Conservation (phyloP, 2,888 invertebrate species). For the Cabera pusaria region DNA sequence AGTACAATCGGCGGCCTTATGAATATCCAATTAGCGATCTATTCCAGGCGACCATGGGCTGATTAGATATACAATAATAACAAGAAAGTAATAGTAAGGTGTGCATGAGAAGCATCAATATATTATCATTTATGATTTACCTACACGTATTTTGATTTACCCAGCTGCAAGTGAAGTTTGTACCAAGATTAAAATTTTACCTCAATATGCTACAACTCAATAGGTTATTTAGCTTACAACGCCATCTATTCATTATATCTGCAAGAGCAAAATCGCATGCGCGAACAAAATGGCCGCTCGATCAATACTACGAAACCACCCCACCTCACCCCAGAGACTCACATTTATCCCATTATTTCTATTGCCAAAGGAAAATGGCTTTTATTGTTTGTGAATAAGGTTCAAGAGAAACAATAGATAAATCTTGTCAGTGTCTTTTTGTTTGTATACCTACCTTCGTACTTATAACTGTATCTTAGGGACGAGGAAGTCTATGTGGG, state of each 20-base stretch:
- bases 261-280: slow-evolving; percentile 59
- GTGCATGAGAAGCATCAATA: no score
- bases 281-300: slow-evolving; percentile 70
- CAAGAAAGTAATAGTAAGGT: no score
- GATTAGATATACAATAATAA: no score
- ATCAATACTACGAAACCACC: slow-evolving; percentile 73
- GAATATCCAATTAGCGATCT: no score
- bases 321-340: slow-evolving; percentile 56
- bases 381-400: slow-evolving; percentile 37
- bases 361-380: slow-evolving; percentile 38
- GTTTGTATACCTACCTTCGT: slow-evolving; percentile 53
- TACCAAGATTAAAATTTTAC: no score
- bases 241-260: slow-evolving; percentile 63
- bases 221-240: slow-evolving; percentile 37
- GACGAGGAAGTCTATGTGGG: slow-evolving; percentile 22
- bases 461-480: slow-evolving; percentile 30
- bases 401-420: slow-evolving; percentile 38
- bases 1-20: no score
- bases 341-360: slow-evolving; percentile 21
- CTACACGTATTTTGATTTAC: no score
- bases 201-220: no score
- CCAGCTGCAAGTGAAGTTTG: no score
- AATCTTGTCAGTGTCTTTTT: slow-evolving; percentile 61
- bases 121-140: no score
- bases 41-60: no score